Base-by-base conservation (phyloP, 2,888 invertebrate genomes). In the Drosophila demipolita region DNA sequence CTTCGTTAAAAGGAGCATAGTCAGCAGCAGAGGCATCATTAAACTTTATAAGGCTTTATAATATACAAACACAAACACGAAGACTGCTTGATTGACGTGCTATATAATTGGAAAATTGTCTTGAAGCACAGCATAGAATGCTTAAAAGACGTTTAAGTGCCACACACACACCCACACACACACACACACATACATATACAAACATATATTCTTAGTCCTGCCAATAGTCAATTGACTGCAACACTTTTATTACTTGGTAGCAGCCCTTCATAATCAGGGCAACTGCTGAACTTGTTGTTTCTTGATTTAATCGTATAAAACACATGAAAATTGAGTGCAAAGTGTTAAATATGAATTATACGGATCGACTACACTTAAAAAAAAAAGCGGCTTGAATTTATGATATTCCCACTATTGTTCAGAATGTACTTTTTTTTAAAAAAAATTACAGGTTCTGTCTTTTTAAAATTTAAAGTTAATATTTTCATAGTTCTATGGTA, bases 41-140 rank as follows among this genome's bases (percentile, higher is more conserved):
- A 73, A 42, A 75, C 55, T 70, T 66, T 57, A 66, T 68, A 78
- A 66, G 71, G 72, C 74, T 73, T 74, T 73, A 61, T 73, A 72
- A 55, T 32, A 50, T 40, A 50, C 26, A 17, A 12, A 49, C 69
- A 54, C 17, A 35, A 17, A 45, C 11, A 42, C n/a, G 36, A 26
- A 38, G 42, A 60, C 29, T 58, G 55, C 50, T 74, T 87, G 87
- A 87, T 87, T 89, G 89, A 75, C 88, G 76, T 59, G 66, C 58
- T 72, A 72, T 65, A 81, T 87, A 89, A 87, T 87, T 87, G 87
- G 89, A 89, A 87, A 87, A 82, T 81, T 84, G 81, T 77, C 85
- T 77, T 58, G 66, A 66, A 78, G 66, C 78, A 71, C 52, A 68
- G 55, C 81, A 82, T 65, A 75, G 72, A 73, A 70, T 73, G 75